Conservation (phyloP, 2,797 vertebrate species). For the Setipinna tenuifilis region DNA sequence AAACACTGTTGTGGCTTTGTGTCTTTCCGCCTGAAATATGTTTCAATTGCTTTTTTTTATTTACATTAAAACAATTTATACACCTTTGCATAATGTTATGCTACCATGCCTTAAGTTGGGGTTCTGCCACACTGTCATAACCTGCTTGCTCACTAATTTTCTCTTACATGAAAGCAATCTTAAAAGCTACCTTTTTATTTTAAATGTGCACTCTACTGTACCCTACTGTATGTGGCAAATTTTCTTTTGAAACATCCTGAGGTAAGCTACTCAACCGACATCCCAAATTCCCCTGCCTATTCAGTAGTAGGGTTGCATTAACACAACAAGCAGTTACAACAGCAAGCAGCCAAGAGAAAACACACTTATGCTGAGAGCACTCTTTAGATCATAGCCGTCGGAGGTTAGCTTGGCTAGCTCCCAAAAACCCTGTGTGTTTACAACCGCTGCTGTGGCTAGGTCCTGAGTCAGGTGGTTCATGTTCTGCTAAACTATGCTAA, state of each 20-base stretch:
- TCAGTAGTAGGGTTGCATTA: not conserved
- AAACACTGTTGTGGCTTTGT: no score
- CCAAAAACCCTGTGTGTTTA: not conserved
- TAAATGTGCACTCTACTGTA: no score
- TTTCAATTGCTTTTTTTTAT: not conserved
- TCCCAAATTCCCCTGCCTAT: not conserved
- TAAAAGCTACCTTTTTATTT: no score
- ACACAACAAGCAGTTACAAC: not conserved
- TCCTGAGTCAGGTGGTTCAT: not conserved
- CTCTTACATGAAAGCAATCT: no score
- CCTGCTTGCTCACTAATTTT: no score
- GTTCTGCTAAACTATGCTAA: not conserved
- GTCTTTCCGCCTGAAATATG: not conserved
- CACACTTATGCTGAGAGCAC: not conserved
- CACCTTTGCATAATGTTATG: no score
- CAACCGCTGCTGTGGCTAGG: not conserved
- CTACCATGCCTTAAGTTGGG: no score
- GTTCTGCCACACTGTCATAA: no score
- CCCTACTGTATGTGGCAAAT: not conserved
- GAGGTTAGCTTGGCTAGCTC: not conserved
- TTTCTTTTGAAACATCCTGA: not conserved
- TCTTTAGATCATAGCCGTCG: not conserved
- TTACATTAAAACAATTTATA: not conserved
- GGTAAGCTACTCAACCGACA: no score
- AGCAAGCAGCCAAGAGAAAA: not conserved